A percentile compares a stretch with the other conserved stretches of the same genome.
These are phyloP conservation scores for Stichodactyla helianthus DNA, from an alignment of 64 coral and sea anemone genomes.

Conservation along the genomic window DNA sequence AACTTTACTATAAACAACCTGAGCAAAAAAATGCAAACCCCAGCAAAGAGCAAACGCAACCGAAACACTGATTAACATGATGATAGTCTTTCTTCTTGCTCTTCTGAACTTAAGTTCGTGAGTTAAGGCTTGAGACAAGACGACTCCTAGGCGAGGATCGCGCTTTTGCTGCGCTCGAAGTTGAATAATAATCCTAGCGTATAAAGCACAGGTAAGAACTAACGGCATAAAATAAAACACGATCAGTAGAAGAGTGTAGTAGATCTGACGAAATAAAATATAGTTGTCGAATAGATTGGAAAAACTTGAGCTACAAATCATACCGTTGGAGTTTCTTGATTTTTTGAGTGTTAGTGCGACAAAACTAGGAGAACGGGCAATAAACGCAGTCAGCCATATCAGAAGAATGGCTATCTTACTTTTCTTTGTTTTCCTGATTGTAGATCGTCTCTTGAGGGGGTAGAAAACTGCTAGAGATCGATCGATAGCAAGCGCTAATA, in stretches of 20 bases:
- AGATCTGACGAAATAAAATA: not conserved
- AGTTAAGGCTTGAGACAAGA: not conserved
- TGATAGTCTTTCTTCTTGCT: not conserved
- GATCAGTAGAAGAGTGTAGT: not conserved
- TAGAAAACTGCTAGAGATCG: conserved; percentile 53
- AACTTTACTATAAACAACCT: not conserved
- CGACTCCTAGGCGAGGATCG: not conserved
- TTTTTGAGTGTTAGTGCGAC: not conserved
- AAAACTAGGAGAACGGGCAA: conserved; percentile 27
- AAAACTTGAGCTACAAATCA: not conserved
- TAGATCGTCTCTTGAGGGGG: conserved; percentile 14
- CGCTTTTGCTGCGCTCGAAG: not conserved
- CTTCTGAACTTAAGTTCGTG: not conserved
- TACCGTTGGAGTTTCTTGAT: not conserved
- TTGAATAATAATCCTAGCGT: not conserved
- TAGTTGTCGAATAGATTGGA: not conserved
- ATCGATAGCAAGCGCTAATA: conserved; percentile 51
- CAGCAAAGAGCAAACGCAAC: not conserved
- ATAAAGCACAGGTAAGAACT: not conserved
- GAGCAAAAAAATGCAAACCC: not conserved
- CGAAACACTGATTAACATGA: not conserved
- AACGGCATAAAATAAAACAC: not conserved
- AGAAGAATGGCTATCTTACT: not conserved
- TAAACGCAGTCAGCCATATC: conserved; percentile 23
- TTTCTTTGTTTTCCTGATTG: not conserved